These are phyloP conservation scores for Hydropotes inermis DNA, from an alignment of 2,113 vertebrate genomes.

Conservation along the genomic window DNA sequence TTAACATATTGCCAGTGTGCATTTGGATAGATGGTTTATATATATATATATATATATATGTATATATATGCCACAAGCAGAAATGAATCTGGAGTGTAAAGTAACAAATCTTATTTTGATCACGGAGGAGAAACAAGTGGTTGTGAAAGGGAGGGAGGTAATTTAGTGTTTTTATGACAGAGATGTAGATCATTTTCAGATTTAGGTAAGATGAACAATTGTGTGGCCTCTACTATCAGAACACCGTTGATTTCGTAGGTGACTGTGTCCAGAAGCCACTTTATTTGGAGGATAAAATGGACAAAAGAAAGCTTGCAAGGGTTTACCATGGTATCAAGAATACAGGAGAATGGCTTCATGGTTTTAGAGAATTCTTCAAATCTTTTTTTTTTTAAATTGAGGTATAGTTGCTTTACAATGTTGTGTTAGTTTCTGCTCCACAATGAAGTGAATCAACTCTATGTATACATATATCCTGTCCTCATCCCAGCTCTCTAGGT, in stretches of 20 bases:
- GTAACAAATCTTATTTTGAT: background rate
- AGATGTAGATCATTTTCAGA: background rate
- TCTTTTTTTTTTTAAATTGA: background rate
- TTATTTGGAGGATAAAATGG: background rate
- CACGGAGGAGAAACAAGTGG: background rate
- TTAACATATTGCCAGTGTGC: background rate
- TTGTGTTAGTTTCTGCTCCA: background rate
- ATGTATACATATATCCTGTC: background rate
- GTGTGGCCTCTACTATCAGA: background rate
- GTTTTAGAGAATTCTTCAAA: constrained; percentile 16
- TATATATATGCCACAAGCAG: background rate
- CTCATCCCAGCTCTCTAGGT: background rate
- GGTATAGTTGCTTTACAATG: background rate
- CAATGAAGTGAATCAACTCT: background rate
- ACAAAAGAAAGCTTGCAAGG: background rate
- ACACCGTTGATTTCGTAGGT: background rate
- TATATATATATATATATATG: background rate
- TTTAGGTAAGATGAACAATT: background rate
- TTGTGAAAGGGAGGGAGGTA: background rate
- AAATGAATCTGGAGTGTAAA: background rate
- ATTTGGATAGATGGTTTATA: background rate
- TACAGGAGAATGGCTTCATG: background rate
- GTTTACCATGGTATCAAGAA: background rate
- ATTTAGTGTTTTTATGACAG: background rate
- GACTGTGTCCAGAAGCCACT: background rate